phyloP scores from a whole-genome alignment of 2,888 invertebrate species.

The Lottia gigantea region DNA sequence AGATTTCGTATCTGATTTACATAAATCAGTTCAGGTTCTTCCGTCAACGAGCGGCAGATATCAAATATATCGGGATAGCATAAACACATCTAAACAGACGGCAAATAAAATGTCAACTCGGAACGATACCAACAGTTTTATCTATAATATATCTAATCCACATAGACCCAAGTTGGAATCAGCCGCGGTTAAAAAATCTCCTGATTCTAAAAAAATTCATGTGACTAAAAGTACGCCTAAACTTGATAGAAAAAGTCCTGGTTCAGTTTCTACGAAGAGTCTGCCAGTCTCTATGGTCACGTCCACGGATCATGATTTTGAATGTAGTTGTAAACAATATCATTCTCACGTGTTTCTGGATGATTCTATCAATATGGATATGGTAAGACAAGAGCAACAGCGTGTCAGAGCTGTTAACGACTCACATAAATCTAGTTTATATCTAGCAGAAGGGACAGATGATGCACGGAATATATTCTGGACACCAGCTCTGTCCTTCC shows the following conservation, averaged over 20 bases:
- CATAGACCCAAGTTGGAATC: neutral
- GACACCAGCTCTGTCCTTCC: constrained; percentile 49
- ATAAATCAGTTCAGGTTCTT: constrained; percentile 34
- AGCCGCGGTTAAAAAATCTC: neutral
- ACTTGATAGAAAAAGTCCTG: neutral
- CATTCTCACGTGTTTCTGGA: constrained; percentile 29
- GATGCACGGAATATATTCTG: constrained; percentile 52
- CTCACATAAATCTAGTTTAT: constrained; percentile 6
- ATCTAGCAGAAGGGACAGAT: constrained; percentile 21
- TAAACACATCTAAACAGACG: neutral
- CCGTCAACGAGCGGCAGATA: constrained; percentile 26
- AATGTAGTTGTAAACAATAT: constrained; percentile 29
- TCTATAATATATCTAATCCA: neutral
- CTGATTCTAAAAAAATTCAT: neutral
- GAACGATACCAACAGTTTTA: neutral
- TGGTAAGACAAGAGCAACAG: constrained; percentile 22
- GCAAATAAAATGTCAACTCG: neutral
- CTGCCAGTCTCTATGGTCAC: neutral
- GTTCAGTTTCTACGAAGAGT: constrained; percentile 5
- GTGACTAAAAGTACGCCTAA: neutral
- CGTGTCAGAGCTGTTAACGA: constrained; percentile 18
- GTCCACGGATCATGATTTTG: constrained; percentile 5
- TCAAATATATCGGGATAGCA: constrained; percentile 15
- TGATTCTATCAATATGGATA: constrained; percentile 22
- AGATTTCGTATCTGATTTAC: neutral